phyloP scores from a whole-genome alignment of 2,888 invertebrate species.

The Standfussiana lucernea region DNA sequence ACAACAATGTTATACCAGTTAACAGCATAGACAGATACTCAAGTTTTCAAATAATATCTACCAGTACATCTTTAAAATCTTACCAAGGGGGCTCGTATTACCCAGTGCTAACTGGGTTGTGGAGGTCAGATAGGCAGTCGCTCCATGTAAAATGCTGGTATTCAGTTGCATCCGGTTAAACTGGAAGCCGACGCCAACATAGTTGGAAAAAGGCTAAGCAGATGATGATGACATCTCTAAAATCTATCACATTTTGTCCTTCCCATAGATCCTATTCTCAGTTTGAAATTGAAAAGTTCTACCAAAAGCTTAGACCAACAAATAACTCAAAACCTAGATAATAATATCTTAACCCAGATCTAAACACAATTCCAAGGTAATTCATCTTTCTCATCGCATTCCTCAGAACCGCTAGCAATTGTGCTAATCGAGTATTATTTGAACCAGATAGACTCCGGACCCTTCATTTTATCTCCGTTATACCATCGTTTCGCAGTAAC shows the following conservation, averaged over 20 bases:
- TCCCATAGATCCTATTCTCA: background rate
- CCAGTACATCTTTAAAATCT: background rate
- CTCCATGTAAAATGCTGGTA: too few species aligned
- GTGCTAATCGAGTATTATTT: conserved; percentile 32
- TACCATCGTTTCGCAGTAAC: conserved; percentile 20
- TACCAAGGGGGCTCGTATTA: too few species aligned
- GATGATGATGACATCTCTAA: too few species aligned
- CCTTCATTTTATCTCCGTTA: conserved; percentile 29
- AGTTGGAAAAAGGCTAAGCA: too few species aligned
- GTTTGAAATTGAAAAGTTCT: background rate
- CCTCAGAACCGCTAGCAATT: background rate
- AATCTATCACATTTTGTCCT: background rate
- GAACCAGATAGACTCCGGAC: conserved; percentile 40
- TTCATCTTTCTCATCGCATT: conserved; percentile 22
- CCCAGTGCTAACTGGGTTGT: too few species aligned
- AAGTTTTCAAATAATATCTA: background rate
- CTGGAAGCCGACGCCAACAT: too few species aligned
- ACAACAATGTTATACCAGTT: background rate
- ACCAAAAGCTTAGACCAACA: background rate
- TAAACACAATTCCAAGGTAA: conserved; percentile 19
- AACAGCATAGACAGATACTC: background rate
- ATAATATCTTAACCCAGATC: conserved; percentile 5
- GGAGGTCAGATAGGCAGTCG: too few species aligned
- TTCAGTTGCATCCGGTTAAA: too few species aligned
- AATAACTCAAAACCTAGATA: background rate